Evolutionary conservation across 2,797 vertebrate genomes (phyloP).

Genomic region (Syndactyla subalaris): DNA sequence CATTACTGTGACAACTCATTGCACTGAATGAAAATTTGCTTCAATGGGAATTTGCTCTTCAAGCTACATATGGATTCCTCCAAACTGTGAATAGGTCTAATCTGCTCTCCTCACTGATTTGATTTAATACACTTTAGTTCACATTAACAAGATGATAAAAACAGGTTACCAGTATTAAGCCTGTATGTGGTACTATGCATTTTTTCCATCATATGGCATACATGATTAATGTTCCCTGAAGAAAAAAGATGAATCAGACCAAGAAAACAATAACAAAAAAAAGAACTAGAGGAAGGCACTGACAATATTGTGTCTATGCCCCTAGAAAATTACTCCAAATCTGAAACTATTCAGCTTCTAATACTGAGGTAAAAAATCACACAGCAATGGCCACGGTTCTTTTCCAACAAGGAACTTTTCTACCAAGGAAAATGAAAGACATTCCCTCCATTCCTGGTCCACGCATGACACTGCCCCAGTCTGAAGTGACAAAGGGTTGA

Average conservation of each 20-base stretch:
- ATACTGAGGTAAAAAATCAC: not conserved
- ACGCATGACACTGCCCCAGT: not conserved
- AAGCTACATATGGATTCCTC: not conserved
- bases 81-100: not conserved
- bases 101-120: slow-evolving; percentile 9
- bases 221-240: not conserved
- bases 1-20: not conserved
- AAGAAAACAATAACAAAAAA: not conserved
- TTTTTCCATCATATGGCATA: not conserved
- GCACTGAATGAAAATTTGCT: not conserved
- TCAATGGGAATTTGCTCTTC: not conserved
- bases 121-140: not conserved
- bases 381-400: accelerated
- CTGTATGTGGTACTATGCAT: not conserved
- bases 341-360: not conserved
- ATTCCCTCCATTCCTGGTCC: not conserved
- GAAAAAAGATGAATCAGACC: not conserved
- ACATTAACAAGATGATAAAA: not conserved
- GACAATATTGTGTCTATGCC: not conserved
- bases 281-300: not conserved
- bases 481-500: slow-evolving; percentile 39
- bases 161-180: not conserved
- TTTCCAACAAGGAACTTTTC: slow-evolving; percentile 32
- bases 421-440: slow-evolving; percentile 26
- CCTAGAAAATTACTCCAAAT: not conserved